Conservation (phyloP, 1,140 invertebrate species). For the Bombus pascuorum region DNA sequence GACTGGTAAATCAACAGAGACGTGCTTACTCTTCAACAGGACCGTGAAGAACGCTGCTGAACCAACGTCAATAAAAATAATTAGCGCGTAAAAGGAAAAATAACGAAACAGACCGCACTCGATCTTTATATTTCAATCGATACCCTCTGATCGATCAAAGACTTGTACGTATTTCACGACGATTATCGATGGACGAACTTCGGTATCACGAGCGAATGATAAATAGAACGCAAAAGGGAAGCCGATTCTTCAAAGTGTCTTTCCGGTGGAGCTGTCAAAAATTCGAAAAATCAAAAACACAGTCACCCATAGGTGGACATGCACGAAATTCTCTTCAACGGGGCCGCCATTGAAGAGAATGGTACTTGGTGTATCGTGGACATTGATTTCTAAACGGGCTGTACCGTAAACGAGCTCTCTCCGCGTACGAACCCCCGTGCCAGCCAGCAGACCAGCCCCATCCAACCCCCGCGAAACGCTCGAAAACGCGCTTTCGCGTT, state of each 20-base stretch:
- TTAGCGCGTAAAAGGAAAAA: too few relatives aligned
- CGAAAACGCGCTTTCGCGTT: slow-evolving; percentile 65
- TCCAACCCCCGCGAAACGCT: slow-evolving; percentile 58
- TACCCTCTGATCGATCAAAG: neutral
- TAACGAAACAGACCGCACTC: too few relatives aligned
- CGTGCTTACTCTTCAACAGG: too few relatives aligned
- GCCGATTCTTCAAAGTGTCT: neutral
- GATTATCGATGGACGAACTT: neutral
- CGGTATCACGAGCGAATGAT: neutral
- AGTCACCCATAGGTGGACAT: neutral
- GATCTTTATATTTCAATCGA: too few relatives aligned
- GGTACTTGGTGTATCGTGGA: slow-evolving; percentile 40
- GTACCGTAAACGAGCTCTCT: slow-evolving; percentile 53
- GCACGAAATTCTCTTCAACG: slow-evolving; percentile 38
- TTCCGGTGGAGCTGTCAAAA: neutral
- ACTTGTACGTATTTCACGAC: too few relatives aligned
- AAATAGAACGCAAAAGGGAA: neutral
- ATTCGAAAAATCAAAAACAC: neutral
- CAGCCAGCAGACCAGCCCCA: slow-evolving; percentile 41
- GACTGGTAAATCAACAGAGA: too few relatives aligned
- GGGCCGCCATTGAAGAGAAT: slow-evolving; percentile 25
- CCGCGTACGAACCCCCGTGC: slow-evolving; percentile 18
- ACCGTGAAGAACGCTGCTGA: too few relatives aligned
- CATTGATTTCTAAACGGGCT: slow-evolving; percentile 61
- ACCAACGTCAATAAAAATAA: too few relatives aligned